Evolutionary conservation across 2,113 vertebrate species (phyloP).

Genomic region (Corvus hawaiiensis): DNA sequence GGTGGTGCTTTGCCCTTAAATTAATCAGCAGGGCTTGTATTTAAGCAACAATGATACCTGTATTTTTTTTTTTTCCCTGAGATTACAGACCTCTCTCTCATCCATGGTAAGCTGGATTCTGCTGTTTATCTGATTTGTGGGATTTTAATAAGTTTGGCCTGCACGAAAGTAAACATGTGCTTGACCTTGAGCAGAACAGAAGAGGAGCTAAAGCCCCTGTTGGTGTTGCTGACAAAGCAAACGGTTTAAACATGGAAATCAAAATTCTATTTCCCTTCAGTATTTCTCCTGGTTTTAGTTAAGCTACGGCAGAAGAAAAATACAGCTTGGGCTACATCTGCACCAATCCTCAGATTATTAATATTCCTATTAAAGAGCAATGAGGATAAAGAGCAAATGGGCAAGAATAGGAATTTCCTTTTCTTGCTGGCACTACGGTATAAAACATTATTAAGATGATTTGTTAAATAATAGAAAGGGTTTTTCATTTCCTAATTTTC

Average conservation of each 20-base stretch:
- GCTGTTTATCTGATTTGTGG: conserved; percentile 21
- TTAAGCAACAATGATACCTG: not conserved
- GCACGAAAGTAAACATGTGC: not conserved
- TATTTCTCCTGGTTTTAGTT: not conserved
- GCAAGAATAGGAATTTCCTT: not conserved
- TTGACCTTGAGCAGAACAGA: not conserved
- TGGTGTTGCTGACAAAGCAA: not conserved
- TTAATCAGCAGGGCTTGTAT: conserved; percentile 13
- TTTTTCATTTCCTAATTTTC: conserved; percentile 72
- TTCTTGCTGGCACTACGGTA: not conserved
- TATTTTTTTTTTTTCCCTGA: not conserved
- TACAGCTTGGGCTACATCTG: not conserved
- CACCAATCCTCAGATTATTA: not conserved
- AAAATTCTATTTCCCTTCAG: not conserved
- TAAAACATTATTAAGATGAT: conserved; percentile 68
- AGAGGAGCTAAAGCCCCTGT: not conserved
- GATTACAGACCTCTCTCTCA: not conserved
- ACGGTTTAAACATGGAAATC: not conserved
- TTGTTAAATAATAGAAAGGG: conserved; percentile 78
- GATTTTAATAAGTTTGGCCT: conserved; percentile 4
- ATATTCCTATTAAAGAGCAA: conserved; percentile 36
- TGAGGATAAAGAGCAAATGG: conserved; percentile 25
- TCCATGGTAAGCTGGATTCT: not conserved
- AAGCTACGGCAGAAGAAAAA: not conserved
- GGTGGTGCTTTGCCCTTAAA: not conserved